Evolutionary conservation across 1,140 invertebrate species (phyloP).

Genomic region (Ostrea edulis): DNA sequence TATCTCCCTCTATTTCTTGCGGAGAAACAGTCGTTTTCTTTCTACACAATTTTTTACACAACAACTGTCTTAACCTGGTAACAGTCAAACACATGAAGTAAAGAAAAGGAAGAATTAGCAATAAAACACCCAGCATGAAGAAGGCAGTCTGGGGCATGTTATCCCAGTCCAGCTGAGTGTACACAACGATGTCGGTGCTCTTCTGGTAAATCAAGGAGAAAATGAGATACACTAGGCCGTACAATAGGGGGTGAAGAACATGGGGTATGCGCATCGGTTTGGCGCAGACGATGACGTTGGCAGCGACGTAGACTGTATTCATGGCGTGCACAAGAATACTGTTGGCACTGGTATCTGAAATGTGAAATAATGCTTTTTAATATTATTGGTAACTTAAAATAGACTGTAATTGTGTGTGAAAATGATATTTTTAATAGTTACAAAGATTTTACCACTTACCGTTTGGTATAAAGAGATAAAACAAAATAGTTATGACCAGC

Average conservation of each 20-base stretch:
- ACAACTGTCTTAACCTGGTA: neutral
- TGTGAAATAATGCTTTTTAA: neutral
- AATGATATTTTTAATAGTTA: too few relatives aligned
- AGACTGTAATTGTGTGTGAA: too few relatives aligned
- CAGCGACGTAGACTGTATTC: slow-evolving; percentile 86
- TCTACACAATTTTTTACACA: neutral
- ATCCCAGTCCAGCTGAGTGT: slow-evolving; percentile 41
- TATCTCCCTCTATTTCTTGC: neutral
- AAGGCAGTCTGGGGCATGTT: slow-evolving; percentile 18
- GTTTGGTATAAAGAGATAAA: neutral
- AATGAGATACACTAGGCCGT: slow-evolving; percentile 84
- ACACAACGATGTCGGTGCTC: slow-evolving; percentile 84
- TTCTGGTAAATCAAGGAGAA: slow-evolving; percentile 86
- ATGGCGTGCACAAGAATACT: slow-evolving; percentile 81
- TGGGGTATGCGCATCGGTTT: slow-evolving; percentile 85
- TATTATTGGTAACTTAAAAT: neutral
- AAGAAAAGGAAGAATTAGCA: neutral
- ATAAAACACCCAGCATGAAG: neutral
- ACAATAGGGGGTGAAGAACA: slow-evolving; percentile 84
- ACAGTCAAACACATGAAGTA: slow-evolving; percentile 2
- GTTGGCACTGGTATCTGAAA: slow-evolving; percentile 44
- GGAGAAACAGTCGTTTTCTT: neutral
- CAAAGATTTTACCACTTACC: neutral
- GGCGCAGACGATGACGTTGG: slow-evolving; percentile 85
- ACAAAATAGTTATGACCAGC: slow-evolving; percentile 21